A percentile compares a stretch with the other conserved stretches of the same genome.
phyloP scores from a whole-genome alignment of 2,797 vertebrate species.

The Chelon labrosus region DNA sequence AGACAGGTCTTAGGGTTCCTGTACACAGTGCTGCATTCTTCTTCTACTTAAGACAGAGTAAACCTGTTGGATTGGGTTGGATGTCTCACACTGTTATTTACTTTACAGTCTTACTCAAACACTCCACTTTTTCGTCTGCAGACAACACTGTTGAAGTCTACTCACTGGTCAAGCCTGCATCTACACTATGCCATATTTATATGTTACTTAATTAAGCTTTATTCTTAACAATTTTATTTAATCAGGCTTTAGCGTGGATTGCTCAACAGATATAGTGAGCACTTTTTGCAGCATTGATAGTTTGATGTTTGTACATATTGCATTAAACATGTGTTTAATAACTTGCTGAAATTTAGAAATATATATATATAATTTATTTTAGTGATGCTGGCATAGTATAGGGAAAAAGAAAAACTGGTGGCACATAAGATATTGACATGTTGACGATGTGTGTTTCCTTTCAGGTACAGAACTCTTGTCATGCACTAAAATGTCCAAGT shows the following conservation, averaged over 20 bases:
- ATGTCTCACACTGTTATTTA: slow-evolving; percentile 16
- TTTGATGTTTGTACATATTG: slow-evolving; percentile 64
- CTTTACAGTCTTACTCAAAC: slow-evolving; percentile 35
- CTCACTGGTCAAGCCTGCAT: slow-evolving; percentile 1
- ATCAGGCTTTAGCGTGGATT: slow-evolving; percentile 9
- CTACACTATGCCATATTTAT: background rate
- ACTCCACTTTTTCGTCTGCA: slow-evolving; percentile 11
- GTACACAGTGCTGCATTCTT: background rate
- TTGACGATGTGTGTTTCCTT: slow-evolving; percentile 57
- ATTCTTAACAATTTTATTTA: slow-evolving; percentile 8
- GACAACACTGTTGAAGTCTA: slow-evolving; percentile 17
- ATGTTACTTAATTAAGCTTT: slow-evolving; percentile 3
- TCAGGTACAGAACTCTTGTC: slow-evolving; percentile 42
- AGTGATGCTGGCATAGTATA: slow-evolving; percentile 17
- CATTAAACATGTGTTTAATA: slow-evolving; percentile 34
- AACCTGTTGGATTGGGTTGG: slow-evolving; percentile 14
- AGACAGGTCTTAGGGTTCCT: background rate
- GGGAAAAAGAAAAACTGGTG: slow-evolving; percentile 12
- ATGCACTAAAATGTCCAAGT: slow-evolving; percentile 62
- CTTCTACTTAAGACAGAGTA: background rate
- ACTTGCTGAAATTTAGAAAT: slow-evolving; percentile 34
- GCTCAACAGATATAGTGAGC: slow-evolving; percentile 31
- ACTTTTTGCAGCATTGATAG: slow-evolving; percentile 10
- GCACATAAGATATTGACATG: slow-evolving; percentile 57
- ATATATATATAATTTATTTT: slow-evolving; percentile 65